Evolutionary conservation across 1,140 invertebrate genomes (phyloP), one percentile per base, ranked within the genome.

Genomic region (Melipona quadrifasciata): DNA sequence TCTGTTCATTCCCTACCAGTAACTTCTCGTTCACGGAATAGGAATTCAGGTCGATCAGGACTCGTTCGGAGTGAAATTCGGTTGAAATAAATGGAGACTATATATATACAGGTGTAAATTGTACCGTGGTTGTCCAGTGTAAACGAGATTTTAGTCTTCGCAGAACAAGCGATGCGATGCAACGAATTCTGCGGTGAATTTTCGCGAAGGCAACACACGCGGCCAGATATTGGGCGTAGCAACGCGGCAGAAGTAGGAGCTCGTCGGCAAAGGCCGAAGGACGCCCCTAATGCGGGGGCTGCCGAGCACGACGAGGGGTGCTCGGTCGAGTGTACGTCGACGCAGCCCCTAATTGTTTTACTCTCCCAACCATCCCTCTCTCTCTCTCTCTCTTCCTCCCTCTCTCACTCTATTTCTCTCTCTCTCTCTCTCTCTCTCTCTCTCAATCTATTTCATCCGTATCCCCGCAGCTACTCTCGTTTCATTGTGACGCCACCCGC

Each of bases 331-430:
- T 93, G 92, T 94, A 90, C 93, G 89, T 92, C 93, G 91, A 93
- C 91, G 92, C 91, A 91, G 89, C 92, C 92, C 39, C 91, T 94
- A 94, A 94, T 94, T 94, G 94, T 94, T 94, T 94, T 93, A 94
- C 94, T 94, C 94, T 94, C 94, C 90, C 91, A 91, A 17, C 73
- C 31, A 12, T 58, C 14, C 10, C 27, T 55, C 21, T 85, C 77
- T 14, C 58, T 53, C 58, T 24, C 31, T 77, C 64, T 68, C 57
- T 61, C 74, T 53, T 21, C 31, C 61, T 16, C 17, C 51, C 64
- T 27, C 75, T 53, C 21, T 47, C 61, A 21, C 17, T 53, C 79
- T 17, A 24, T 64, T 3, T 27, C 64, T 31, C n/a, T 34, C 17
- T 67, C 31, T 19, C 65, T 47, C 21, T 70, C 68, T n/a, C 14